A percentile compares a stretch with the other conserved stretches of the same genome.
Conservation (phyloP, 2,113 vertebrate genomes). For the Chrysochloris asiatica region DNA sequence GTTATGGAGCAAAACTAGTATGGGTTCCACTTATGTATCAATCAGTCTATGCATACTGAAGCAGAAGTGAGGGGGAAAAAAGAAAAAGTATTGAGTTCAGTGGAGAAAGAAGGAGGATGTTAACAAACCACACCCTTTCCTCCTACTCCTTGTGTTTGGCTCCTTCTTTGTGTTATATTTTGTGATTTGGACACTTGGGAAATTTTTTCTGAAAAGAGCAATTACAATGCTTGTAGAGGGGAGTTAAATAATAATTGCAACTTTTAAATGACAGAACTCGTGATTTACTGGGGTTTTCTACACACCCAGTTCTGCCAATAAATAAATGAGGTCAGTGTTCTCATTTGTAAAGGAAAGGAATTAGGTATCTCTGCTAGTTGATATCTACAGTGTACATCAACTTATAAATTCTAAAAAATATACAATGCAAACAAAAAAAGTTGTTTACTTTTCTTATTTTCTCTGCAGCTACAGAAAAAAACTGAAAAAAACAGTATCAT, state of each 20-base stretch:
- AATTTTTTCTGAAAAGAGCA: conserved; percentile 47
- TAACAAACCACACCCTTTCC: conserved; percentile 52
- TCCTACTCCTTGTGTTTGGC: neutral
- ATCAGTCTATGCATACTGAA: neutral
- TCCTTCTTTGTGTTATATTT: conserved; percentile 55
- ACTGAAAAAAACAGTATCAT: neutral
- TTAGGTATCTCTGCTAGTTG: neutral
- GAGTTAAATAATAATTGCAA: conserved; percentile 45
- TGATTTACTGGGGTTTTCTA: conserved; percentile 40
- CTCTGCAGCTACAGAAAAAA: neutral
- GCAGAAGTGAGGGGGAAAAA: neutral
- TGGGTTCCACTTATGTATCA: neutral
- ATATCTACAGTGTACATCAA: neutral
- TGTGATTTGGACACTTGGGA: conserved; percentile 48
- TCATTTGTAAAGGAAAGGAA: conserved; percentile 22
- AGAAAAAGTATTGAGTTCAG: conserved; percentile 8
- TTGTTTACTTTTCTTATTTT: neutral
- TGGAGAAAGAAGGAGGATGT: conserved; percentile 19
- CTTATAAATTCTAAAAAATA: neutral
- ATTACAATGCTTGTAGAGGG: conserved; percentile 4
- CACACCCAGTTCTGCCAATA: conserved; percentile 13
- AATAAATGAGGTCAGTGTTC: conserved; percentile 46
- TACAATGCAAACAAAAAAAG: neutral
- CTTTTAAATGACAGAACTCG: conserved; percentile 33
- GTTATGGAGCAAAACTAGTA: neutral